Evolutionary conservation across 2,797 vertebrate species (phyloP).

Genomic region (Sarcoramphus papa): DNA sequence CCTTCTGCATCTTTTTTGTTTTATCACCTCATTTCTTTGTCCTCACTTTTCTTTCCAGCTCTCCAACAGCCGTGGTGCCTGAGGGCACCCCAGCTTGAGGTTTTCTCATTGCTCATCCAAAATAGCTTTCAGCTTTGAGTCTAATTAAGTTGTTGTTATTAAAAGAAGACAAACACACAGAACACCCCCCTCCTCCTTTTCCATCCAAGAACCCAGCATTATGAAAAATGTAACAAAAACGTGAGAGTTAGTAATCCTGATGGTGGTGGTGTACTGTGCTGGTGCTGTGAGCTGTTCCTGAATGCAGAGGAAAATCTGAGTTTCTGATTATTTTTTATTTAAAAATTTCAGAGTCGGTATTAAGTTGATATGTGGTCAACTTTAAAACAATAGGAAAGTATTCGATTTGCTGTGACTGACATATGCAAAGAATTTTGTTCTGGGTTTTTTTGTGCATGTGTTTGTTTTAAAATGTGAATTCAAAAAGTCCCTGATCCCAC

Average conservation of each 20-base stretch:
- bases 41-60: neutral
- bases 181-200: neutral
- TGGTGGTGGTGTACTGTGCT: neutral
- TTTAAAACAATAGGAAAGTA: neutral
- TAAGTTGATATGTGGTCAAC: neutral
- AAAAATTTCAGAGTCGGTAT: neutral
- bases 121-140: neutral
- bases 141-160: constrained; percentile 22
- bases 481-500: neutral
- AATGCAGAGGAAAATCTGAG: neutral
- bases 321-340: neutral
- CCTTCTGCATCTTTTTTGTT: neutral
- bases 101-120: neutral
- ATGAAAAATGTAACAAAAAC: neutral
- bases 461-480: neutral
- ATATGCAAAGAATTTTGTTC: neutral
- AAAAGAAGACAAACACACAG: neutral
- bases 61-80: neutral
- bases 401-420: neutral
- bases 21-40: neutral
- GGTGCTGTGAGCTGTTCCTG: neutral
- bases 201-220: neutral
- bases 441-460: fast-evolving
- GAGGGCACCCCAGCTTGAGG: neutral
- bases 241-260: neutral